These are phyloP conservation scores for Panthera tigris DNA, from an alignment of 2,113 vertebrate genomes.

Conservation along the genomic window DNA sequence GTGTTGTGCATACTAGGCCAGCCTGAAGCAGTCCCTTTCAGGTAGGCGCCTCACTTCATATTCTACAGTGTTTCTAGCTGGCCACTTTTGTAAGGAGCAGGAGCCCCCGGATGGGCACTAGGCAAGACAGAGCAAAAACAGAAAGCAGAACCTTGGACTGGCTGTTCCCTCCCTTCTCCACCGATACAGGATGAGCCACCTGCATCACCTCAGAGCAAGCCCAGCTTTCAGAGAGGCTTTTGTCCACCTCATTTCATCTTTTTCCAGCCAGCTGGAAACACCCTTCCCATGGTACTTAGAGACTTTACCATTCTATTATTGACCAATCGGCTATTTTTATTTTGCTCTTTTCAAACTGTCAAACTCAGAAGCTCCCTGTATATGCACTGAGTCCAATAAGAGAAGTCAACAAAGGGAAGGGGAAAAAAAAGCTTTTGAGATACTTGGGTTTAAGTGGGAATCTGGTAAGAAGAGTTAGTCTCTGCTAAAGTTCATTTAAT, in stretches of 20 bases:
- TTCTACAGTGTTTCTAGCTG: not conserved
- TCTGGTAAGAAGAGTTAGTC: not conserved
- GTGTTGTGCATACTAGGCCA: not conserved
- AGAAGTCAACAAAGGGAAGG: conserved; percentile 2
- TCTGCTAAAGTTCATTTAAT: not conserved
- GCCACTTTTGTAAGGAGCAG: not conserved
- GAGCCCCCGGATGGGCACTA: not conserved
- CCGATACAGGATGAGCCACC: not conserved
- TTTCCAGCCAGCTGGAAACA: not conserved
- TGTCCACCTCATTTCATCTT: not conserved
- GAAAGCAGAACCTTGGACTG: not conserved
- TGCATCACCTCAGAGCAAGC: not conserved
- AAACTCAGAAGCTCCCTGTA: not conserved
- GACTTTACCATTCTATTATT: not conserved
- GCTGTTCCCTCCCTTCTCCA: not conserved
- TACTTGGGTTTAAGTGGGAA: not conserved
- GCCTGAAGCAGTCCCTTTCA: not conserved
- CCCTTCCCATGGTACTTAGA: not conserved
- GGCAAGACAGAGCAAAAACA: not conserved
- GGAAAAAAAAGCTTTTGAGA: not conserved
- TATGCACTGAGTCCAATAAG: not conserved
- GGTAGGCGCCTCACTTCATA: not conserved
- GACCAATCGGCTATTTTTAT: conserved; percentile 47
- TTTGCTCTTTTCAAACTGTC: not conserved
- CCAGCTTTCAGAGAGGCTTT: not conserved